Evolutionary conservation across 2,113 vertebrate species (phyloP).

Genomic region (Orientallactaga bullata): DNA sequence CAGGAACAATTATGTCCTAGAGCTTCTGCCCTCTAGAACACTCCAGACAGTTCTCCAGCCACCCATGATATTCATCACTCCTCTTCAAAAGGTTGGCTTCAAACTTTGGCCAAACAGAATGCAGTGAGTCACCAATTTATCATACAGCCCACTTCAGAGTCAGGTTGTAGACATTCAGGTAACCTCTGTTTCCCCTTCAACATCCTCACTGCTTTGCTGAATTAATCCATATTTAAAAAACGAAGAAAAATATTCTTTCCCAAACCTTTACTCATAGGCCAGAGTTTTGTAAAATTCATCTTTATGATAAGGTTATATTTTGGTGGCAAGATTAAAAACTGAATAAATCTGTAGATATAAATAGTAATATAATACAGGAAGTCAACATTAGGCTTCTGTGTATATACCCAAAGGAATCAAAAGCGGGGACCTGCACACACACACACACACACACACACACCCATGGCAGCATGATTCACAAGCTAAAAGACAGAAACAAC

Average conservation of each 20-base stretch:
- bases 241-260: neutral
- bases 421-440: neutral
- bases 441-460: accelerated
- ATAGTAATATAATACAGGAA: neutral
- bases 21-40: neutral
- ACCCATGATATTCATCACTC: neutral
- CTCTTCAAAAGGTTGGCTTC: neutral
- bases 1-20: neutral
- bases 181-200: neutral
- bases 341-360: neutral
- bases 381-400: neutral
- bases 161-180: neutral
- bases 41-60: neutral
- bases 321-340: neutral
- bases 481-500: neutral
- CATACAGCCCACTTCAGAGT: neutral
- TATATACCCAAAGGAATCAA: neutral
- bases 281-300: neutral
- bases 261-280: neutral
- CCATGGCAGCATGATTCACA: neutral
- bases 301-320: neutral
- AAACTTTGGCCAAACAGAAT: neutral
- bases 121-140: accelerated
- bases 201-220: neutral
- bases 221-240: neutral